A percentile compares a stretch with the other conserved stretches of the same genome.
phyloP scores from a whole-genome alignment of 2,113 vertebrate genomes.

The Phalacrocorax aristotelis region DNA sequence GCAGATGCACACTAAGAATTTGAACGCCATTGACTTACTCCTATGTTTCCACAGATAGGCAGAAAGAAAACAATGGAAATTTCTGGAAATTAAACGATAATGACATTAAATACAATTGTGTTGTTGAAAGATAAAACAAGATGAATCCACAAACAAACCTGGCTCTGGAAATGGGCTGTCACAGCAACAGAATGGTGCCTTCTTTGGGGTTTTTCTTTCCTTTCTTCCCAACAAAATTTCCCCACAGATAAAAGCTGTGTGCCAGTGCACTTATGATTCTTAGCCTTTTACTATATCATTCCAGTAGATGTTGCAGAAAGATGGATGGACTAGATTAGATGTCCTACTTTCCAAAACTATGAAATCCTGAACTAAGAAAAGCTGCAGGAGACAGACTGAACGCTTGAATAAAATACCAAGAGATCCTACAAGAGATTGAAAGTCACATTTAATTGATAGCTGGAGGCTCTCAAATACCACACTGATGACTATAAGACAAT shows the following conservation, averaged over 20 bases:
- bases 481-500: neutral
- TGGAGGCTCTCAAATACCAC: constrained; percentile 1
- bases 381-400: neutral
- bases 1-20: neutral
- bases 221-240: neutral
- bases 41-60: neutral
- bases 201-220: neutral
- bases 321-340: neutral
- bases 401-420: neutral
- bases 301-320: neutral
- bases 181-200: neutral
- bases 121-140: neutral
- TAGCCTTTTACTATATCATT: neutral
- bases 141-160: neutral
- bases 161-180: neutral
- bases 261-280: neutral
- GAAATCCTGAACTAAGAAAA: constrained; percentile 17
- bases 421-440: neutral
- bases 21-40: neutral
- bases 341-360: neutral
- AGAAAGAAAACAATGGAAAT: neutral
- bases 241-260: neutral
- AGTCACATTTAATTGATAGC: constrained; percentile 21
- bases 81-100: neutral
- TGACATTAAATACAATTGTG: neutral